These are phyloP conservation scores for Darevskia mixta DNA, from an alignment of 2,797 vertebrate genomes.

Conservation along the genomic window DNA sequence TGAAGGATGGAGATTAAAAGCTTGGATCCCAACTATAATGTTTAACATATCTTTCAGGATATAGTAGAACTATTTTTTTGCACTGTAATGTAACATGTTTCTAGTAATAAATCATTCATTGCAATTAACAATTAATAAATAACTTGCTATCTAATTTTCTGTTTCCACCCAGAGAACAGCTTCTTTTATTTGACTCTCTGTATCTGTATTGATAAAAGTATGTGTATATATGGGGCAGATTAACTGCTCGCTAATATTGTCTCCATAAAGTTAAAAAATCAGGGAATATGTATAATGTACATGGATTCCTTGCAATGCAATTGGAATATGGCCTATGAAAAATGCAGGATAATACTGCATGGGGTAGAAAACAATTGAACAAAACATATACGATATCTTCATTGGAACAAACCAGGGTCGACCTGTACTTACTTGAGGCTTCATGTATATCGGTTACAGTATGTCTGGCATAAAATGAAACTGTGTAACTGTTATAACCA, in stretches of 20 bases:
- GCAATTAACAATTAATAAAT: not conserved
- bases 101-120: not conserved
- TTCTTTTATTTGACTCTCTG: not conserved
- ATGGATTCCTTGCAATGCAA: rapidly evolving
- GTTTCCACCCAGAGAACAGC: not conserved
- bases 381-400: not conserved
- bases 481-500: rapidly evolving
- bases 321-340: not conserved
- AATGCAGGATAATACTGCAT: rapidly evolving
- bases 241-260: not conserved
- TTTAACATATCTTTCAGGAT: not conserved
- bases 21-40: not conserved
- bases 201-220: conserved; percentile 40
- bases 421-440: conserved; percentile 7
- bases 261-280: not conserved
- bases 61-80: not conserved
- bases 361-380: not conserved
- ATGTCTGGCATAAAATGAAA: rapidly evolving
- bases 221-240: not conserved
- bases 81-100: not conserved
- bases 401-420: not conserved
- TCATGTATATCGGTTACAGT: not conserved
- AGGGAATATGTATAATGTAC: no score
- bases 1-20: not conserved
- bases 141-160: not conserved